Evolutionary conservation across 2,113 vertebrate genomes (phyloP).

Genomic region (Spermophilus dauricus): DNA sequence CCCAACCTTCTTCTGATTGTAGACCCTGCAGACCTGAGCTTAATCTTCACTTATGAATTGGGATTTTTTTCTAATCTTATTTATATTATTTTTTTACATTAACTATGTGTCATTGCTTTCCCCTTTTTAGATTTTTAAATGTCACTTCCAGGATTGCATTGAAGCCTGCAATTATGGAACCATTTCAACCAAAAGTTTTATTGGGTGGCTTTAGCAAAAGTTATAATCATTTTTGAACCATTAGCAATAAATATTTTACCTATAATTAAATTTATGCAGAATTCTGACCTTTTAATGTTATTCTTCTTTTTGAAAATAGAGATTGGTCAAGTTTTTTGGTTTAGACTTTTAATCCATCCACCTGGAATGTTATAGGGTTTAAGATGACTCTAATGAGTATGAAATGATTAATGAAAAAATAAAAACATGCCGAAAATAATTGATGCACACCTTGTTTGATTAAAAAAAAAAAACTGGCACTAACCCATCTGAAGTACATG

Average conservation of each 20-base stretch:
- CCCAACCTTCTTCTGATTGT: background rate
- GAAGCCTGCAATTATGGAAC: constrained; percentile 50
- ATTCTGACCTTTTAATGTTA: constrained; percentile 35
- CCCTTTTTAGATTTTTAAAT: constrained; percentile 21
- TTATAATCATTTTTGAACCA: background rate
- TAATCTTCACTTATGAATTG: background rate
- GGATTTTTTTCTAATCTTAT: background rate
- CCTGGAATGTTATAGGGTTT: background rate
- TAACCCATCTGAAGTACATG: background rate
- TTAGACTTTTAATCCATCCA: background rate
- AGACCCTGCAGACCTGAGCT: background rate
- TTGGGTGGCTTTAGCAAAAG: constrained; percentile 49
- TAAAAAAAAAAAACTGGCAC: background rate
- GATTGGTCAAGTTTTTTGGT: background rate
- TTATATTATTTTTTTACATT: background rate
- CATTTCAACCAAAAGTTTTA: constrained; percentile 41
- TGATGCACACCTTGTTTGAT: background rate
- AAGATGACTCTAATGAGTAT: background rate
- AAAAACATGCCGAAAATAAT: background rate
- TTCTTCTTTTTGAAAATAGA: constrained; percentile 44
- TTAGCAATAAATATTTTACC: constrained; percentile 10
- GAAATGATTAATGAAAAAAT: background rate
- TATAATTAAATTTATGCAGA: constrained; percentile 5
- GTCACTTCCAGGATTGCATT: background rate
- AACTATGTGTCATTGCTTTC: background rate